Conservation (phyloP, 2,888 invertebrate species). For the Pterostichus madidus region DNA sequence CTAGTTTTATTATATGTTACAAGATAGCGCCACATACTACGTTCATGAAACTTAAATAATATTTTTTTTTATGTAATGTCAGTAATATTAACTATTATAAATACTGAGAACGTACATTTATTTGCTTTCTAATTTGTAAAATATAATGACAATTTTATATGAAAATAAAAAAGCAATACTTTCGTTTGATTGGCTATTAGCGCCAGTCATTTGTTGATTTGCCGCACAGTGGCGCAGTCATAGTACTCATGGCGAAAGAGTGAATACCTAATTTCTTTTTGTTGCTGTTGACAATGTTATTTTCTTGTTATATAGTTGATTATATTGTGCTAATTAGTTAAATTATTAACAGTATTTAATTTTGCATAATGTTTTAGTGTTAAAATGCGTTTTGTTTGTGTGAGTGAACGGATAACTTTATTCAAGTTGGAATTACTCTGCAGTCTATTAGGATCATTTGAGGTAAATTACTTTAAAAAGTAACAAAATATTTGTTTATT, state of each 20-base stretch:
- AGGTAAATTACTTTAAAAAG: constrained; percentile 59
- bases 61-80: neutral
- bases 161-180: constrained; percentile 12
- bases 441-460: constrained; percentile 63
- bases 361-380: constrained; percentile 72
- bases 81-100: neutral
- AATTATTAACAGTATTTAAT: constrained; percentile 64
- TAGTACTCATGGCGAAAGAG: constrained; percentile 67
- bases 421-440: constrained; percentile 65
- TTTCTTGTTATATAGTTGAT: constrained; percentile 66
- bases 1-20: neutral
- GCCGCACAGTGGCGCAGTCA: constrained; percentile 63
- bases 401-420: constrained; percentile 69
- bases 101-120: too few species aligned
- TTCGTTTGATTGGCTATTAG: constrained; percentile 27
- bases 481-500: constrained; percentile 16
- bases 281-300: constrained; percentile 67
- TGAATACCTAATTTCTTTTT: constrained; percentile 67
- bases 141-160: too few species aligned
- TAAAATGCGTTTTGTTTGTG: constrained; percentile 74
- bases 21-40: neutral
- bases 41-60: neutral
- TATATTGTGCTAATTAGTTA: constrained; percentile 67
- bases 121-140: too few species aligned
- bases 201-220: constrained; percentile 47